These are phyloP conservation scores for Scleropages formosus DNA, from an alignment of 2,797 vertebrate genomes.

Conservation along the genomic window DNA sequence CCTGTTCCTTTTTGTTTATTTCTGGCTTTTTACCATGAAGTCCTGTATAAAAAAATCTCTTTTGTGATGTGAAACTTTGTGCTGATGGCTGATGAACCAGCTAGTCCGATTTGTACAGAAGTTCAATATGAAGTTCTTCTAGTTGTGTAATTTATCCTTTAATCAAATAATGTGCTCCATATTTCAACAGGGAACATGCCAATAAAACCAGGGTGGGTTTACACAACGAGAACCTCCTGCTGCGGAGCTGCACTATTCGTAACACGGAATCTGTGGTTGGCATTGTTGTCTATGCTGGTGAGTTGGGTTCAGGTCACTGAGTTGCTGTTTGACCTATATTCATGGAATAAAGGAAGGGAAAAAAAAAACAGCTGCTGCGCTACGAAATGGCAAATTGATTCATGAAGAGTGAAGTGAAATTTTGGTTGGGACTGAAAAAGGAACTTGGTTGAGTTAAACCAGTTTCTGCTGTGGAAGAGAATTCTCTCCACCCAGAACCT, in stretches of 20 bases:
- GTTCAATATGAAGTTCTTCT: neutral
- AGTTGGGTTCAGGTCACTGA: constrained; percentile 40
- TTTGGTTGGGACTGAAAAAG: neutral
- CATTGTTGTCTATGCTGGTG: constrained; percentile 94
- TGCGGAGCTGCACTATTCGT: constrained; percentile 88
- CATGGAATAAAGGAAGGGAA: neutral
- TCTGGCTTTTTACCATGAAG: neutral
- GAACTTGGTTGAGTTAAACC: no score
- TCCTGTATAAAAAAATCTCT: neutral
- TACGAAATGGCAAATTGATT: no score
- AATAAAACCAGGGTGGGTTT: constrained; percentile 78
- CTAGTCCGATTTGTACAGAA: neutral
- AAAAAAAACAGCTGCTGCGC: neutral
- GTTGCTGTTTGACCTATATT: neutral
- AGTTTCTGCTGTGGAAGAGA: neutral
- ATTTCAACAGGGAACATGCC: constrained; percentile 74
- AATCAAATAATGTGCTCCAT: constrained; percentile 12
- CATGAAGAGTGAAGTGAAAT: neutral
- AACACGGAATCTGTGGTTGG: constrained; percentile 90
- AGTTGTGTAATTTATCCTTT: constrained; percentile 24
- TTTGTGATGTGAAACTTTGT: no score
- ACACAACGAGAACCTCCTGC: constrained; percentile 83
- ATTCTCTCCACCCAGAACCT: neutral
- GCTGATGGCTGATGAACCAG: neutral
- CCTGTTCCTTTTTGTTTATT: neutral